Percentiles rank a stretch among this genome's conserved stretches.
Evolutionary conservation across 2,797 vertebrate species (phyloP).

Genomic region (Coranthus polyacanthus): DNA sequence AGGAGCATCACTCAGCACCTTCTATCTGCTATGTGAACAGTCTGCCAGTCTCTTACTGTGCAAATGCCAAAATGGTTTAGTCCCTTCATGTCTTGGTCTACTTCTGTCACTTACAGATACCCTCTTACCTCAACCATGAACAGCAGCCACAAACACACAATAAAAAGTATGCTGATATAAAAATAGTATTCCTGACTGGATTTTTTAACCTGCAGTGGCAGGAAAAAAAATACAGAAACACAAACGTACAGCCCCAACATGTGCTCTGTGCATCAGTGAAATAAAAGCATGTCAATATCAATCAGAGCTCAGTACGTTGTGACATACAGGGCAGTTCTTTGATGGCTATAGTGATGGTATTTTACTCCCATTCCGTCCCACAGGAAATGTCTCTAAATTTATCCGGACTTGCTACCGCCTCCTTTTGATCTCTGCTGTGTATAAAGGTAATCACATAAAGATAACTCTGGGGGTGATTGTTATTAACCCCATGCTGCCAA

Average conservation of each 20-base stretch:
- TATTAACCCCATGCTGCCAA: slow-evolving; percentile 70
- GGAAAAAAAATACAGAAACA: neutral
- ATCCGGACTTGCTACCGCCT: slow-evolving; percentile 25
- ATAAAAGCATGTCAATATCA: slow-evolving; percentile 34
- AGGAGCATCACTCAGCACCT: too few species aligned
- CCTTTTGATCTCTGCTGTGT: slow-evolving; percentile 70
- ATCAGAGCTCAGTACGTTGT: slow-evolving; percentile 30
- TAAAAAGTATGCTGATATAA: too few species aligned
- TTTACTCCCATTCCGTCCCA: slow-evolving; percentile 25
- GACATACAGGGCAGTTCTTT: slow-evolving; percentile 36
- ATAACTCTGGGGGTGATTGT: slow-evolving; percentile 69
- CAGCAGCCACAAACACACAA: neutral
- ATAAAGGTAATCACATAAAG: slow-evolving; percentile 72
- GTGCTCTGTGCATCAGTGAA: slow-evolving; percentile 28
- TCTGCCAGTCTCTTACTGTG: too few species aligned
- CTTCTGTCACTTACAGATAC: neutral
- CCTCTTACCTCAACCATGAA: neutral
- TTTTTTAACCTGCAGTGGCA: neutral
- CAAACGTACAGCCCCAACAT: neutral
- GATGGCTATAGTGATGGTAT: slow-evolving; percentile 45
- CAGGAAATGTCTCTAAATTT: slow-evolving; percentile 46
- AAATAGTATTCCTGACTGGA: neutral
- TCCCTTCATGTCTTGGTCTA: neutral
- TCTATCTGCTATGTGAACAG: too few species aligned
- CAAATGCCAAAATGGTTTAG: neutral